Base-by-base conservation (phyloP, 1,140 invertebrate species). In the Venturia canescens region DNA sequence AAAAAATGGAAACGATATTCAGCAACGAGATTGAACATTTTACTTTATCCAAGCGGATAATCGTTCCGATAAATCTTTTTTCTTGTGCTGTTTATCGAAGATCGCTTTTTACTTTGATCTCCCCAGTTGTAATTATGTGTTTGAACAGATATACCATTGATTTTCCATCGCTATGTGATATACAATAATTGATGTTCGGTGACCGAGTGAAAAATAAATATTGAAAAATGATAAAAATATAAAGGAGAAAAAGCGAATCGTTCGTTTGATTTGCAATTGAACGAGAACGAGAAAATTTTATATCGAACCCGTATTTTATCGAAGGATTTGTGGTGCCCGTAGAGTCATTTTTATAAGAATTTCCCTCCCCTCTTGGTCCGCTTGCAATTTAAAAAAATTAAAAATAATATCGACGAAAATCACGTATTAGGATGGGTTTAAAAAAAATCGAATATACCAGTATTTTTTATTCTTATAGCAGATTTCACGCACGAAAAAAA, bases 241-340 rank as follows among this genome's bases (percentile, higher is more conserved):
- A 53, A 5, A 11, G n/a, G 50, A 53, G 7, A 34, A 34, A 34
- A 34, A 7, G 7, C 31, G 31, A 34, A 34, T 34, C 7, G 31
- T 34, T 34, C 31, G 31, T 3, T 34, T 7, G 31, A 34, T 34
- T 34, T 34, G 31, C 31, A 53, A 53, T 53, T n/a, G 50, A 53
- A 11, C 50, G 11, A 34, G 50, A n/a, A n/a, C 21, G 11, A 63
- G 57, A 26, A 16, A 63, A 63, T 63, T 63, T 63, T 63, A 63
- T 63, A 63, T 63, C 57, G 21, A 63, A 63, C 57, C 16, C 57
- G 21, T 63, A 63, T 63, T 63, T n/a, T 63, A 63, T 21, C 21
- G 7, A 63, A 63, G 21, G 7, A 63, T 63, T n/a, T 26, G 21
- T 63, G 16, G 57, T 63, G 21, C 50, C 50, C 13, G 13, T n/a